Conservation (phyloP, 2,797 vertebrate species). For the Crossoptilon crossoptilon region DNA sequence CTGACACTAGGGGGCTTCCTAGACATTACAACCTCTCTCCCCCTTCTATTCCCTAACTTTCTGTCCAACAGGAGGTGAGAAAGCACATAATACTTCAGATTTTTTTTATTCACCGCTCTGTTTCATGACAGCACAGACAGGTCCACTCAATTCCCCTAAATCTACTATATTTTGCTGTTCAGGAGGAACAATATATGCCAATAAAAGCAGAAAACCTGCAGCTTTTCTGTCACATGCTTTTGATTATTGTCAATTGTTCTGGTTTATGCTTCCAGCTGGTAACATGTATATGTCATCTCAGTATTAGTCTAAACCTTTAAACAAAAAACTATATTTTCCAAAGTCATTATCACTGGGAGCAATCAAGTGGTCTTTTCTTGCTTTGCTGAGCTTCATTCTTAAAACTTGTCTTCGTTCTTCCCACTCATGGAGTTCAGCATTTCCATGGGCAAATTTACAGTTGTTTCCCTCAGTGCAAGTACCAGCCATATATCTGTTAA, state of each 20-base stretch:
- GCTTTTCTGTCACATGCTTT: conserved; percentile 80
- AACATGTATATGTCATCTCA: conserved; percentile 74
- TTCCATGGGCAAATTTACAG: conserved; percentile 95
- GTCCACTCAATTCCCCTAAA: conserved; percentile 79
- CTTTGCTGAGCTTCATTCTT: conserved; percentile 97
- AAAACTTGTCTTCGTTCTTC: conserved; percentile 93
- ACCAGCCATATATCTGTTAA: conserved; percentile 87
- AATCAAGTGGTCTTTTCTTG: conserved; percentile 97
- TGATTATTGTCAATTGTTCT: conserved; percentile 79
- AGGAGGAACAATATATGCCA: conserved; percentile 79
- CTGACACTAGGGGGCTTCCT: conserved; percentile 69
- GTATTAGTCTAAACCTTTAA: conserved; percentile 97
- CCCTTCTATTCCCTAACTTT: conserved; percentile 71
- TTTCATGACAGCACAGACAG: conserved; percentile 75
- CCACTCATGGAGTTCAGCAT: conserved; percentile 95
- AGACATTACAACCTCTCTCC: conserved; percentile 58
- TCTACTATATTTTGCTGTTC: conserved; percentile 82
- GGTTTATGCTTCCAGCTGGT: conserved; percentile 79
- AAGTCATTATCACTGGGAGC: conserved; percentile 99
- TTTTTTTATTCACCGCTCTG: conserved; percentile 70
- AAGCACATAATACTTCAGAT: conserved; percentile 69
- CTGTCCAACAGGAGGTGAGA: conserved; percentile 79
- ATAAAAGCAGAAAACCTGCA: conserved; percentile 82
- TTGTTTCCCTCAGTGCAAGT: conserved; percentile 89
- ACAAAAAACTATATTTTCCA: conserved; percentile 99